Evolutionary conservation across 37 sponge, comb jelly and placozoan genomes (phyloP), one percentile per base, ranked within the genome.

Genomic region (Chondrilla cf. caribensis): DNA sequence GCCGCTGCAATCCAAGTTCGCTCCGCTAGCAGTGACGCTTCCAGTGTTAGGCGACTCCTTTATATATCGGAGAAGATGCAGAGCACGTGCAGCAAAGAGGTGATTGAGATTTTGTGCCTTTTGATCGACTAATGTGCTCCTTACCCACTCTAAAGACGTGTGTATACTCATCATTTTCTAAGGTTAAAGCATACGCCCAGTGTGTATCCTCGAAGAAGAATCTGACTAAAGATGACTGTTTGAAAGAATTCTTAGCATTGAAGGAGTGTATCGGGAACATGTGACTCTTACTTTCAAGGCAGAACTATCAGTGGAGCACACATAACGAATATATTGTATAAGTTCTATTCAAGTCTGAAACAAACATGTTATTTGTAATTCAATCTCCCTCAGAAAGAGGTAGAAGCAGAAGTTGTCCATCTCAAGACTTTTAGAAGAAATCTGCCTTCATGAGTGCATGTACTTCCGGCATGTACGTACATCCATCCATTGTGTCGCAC

Each of bases 121-220:
- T 47, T 47, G 11, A 47, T 47, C 51, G 9, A 47, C 51, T 11
- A n/a, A n/a, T n/a, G n/a, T n/a, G n/a, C n/a, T n/a, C n/a, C n/a
- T n/a, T n/a, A n/a, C n/a, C n/a, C n/a, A n/a, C n/a, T 55, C 17
- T 55, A 19, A 55, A 11, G 57, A 24, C 18, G 21, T 21, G 11
- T 66, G 25, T 26, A 66, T 21, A 26, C 28, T 39, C 36, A 1
- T 35, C 62, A 47, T 47, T 47, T 72, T 60, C 22, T 19, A 24
- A 82, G 87, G 84, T 35, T 58, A 24, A 58, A 58, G 66, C 58
- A 2, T 90, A 90, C 41, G 83, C 55, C 26, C 39, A 58, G 18
- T 90, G 90, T 71, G 85, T 90, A 0, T 58, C 84, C 0, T 26
- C 71, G 42, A 85, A 85, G 60, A 17, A 35, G n/a, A 58, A 86